These are phyloP conservation scores for Brachionus paranguensis DNA, from an alignment of 1,140 invertebrate species.

Conservation along the genomic window DNA sequence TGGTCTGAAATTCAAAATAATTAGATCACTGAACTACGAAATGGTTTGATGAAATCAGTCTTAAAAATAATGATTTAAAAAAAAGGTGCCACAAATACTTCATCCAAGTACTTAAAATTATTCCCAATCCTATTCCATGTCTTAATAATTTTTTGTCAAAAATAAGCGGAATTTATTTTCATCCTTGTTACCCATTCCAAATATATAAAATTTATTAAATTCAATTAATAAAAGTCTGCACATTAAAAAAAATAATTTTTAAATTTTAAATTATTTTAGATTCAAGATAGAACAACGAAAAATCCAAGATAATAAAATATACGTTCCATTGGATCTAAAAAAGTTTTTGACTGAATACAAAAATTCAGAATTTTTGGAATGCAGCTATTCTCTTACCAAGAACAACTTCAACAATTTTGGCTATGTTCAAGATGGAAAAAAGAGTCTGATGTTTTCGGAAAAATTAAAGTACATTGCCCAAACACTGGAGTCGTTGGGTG, in stretches of 20 bases:
- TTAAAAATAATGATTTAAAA: no score
- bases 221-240: neutral
- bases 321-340: neutral
- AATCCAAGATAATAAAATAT: neutral
- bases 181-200: no score
- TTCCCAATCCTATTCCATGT: no score
- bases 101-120: no score
- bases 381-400: neutral
- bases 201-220: neutral
- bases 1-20: no score
- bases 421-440: neutral
- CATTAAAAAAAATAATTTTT: neutral
- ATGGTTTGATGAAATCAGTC: no score
- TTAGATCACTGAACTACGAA: no score
- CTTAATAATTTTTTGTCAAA: no score
- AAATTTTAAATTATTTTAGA: neutral
- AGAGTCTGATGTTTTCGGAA: neutral
- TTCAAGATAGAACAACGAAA: neutral
- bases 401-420: neutral
- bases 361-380: neutral
- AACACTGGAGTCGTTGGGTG: neutral
- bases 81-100: no score
- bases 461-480: neutral
- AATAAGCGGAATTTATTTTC: no score
- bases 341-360: neutral